These are phyloP conservation scores for Ischnus inquisitorius DNA, from an alignment of 2,888 invertebrate species.

Conservation along the genomic window DNA sequence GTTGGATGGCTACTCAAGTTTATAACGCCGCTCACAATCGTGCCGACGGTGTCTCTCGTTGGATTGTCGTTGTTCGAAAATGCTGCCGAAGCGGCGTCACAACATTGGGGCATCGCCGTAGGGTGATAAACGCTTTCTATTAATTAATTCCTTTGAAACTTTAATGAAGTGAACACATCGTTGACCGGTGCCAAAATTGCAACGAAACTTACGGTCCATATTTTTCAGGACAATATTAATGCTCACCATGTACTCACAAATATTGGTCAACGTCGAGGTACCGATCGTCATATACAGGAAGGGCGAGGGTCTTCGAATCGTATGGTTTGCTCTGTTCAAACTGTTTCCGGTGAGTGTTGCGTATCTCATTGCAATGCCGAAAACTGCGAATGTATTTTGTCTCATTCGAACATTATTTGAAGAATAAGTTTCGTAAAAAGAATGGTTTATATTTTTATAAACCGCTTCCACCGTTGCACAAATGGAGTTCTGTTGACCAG, in stretches of 20 bases:
- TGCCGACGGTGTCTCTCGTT: conserved; percentile 93
- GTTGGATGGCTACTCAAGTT: conserved; percentile 91
- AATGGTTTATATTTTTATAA: background rate
- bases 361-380: too few species aligned
- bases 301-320: conserved; percentile 87
- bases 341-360: conserved; percentile 90
- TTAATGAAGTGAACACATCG: background rate
- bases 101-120: conserved; percentile 94
- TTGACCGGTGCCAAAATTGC: background rate
- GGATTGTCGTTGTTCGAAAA: conserved; percentile 94
- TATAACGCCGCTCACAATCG: conserved; percentile 94
- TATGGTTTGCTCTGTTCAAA: conserved; percentile 91
- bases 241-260: conserved; percentile 93
- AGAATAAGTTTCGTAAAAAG: background rate
- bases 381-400: too few species aligned
- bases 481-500: too few species aligned
- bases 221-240: conserved; percentile 90
- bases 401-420: too few species aligned
- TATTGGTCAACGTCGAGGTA: conserved; percentile 89
- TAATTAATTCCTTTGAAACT: background rate
- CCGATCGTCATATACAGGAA: conserved; percentile 88
- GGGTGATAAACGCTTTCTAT: conserved; percentile 87
- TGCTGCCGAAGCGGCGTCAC: conserved; percentile 92
- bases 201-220: conserved; percentile 7
- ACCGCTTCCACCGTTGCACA: too few species aligned